These are phyloP conservation scores for Smittia sp. DNA, from an alignment of 2,888 invertebrate species.

Conservation along the genomic window DNA sequence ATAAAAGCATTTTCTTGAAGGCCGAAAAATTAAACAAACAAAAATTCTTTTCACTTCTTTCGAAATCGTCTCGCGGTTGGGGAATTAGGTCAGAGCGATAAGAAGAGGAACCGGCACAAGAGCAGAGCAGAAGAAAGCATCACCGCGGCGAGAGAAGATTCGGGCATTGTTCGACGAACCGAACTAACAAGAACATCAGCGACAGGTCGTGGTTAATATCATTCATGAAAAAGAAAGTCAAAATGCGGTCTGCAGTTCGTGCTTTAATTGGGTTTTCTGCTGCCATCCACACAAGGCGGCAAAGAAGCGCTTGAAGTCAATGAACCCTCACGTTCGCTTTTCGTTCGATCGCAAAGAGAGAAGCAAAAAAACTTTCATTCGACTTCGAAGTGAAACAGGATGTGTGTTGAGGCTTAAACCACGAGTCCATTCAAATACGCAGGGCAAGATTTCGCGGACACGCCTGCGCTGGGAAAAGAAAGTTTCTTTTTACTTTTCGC, in stretches of 20 bases:
- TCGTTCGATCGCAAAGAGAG: neutral
- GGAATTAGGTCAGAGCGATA: too few relatives aligned
- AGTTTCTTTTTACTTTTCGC: neutral
- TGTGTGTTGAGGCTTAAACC: conserved; percentile 3
- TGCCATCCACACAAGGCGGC: neutral
- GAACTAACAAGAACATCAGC: neutral
- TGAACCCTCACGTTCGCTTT: neutral
- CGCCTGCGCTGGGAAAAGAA: neutral
- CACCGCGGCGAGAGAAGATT: too few relatives aligned
- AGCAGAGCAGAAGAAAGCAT: too few relatives aligned
- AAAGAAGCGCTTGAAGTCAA: neutral
- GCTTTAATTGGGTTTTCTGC: neutral
- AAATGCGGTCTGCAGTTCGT: conserved; percentile 23
- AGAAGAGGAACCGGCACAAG: neutral
- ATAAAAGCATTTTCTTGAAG: neutral
- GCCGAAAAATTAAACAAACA: conserved; percentile 8
- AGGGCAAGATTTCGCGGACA: neutral
- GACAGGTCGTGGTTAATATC: conserved; percentile 20
- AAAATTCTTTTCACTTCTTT: neutral
- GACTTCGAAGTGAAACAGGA: conserved; percentile 14
- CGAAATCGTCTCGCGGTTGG: neutral
- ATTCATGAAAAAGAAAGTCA: conserved; percentile 41
- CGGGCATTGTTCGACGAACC: too few relatives aligned
- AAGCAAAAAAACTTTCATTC: conserved; percentile 12
- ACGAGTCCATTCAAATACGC: neutral